Percentiles rank a stretch among this genome's conserved stretches.
phyloP scores from a whole-genome alignment of 2,113 vertebrate species.

The Hucho hucho region DNA sequence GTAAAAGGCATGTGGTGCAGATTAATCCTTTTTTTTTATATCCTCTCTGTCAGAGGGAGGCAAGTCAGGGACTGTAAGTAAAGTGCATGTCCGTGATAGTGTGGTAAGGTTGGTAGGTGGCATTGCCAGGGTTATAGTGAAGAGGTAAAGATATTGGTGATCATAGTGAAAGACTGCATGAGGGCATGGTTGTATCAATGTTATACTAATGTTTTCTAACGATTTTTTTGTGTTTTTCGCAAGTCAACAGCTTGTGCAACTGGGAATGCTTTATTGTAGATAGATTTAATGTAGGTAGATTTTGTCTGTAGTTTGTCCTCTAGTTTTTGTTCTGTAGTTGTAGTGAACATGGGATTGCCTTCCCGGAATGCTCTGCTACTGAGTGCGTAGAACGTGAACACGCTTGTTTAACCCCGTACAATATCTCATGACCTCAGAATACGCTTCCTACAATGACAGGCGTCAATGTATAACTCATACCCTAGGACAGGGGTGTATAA shows the following conservation, averaged over 20 bases:
- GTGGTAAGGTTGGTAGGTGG: not conserved
- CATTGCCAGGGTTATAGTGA: not conserved
- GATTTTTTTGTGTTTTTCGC: not conserved
- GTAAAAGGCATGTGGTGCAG: constrained; percentile 30
- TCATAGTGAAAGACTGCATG: not conserved
- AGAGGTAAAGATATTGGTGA: not conserved
- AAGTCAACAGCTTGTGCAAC: not conserved
- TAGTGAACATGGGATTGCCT: not conserved
- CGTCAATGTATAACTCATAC: too few species aligned
- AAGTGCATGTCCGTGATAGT: not conserved
- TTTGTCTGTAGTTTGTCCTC: not conserved
- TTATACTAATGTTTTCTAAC: not conserved
- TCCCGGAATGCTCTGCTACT: not conserved
- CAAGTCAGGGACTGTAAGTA: constrained; percentile 8
- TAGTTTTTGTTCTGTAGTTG: constrained; percentile 12
- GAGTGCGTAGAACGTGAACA: constrained; percentile 3
- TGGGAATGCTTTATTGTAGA: not conserved
- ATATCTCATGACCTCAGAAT: not conserved
- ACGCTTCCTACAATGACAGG: not conserved
- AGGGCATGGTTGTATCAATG: not conserved
- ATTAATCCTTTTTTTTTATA: constrained; percentile 17
- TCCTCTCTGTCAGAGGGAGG: constrained; percentile 14
- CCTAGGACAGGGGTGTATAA: too few species aligned
- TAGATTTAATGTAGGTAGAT: not conserved
- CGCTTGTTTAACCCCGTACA: not conserved